Evolutionary conservation across 2,113 vertebrate species (phyloP), one percentile per base, ranked within the genome.

Genomic region (Falcunculus frontatus): DNA sequence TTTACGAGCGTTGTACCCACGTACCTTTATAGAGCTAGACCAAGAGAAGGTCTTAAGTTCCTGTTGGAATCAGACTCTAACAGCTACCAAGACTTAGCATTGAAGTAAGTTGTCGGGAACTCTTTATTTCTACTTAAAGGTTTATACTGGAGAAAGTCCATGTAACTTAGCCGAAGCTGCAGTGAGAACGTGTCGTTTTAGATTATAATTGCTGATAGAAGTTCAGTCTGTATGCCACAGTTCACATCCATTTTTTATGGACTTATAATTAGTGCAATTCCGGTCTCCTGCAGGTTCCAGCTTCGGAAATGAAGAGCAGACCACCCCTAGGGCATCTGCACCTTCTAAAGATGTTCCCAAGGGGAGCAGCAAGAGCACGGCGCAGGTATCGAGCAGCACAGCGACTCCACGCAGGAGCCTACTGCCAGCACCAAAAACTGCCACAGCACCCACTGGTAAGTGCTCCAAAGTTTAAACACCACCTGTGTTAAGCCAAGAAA

Each of bases 241-340:
- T 67, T 93, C 64, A 39, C 56, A 94, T 97, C 62, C 64, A 93
- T 97, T 96, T 97, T 97, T 97, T 33, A 97, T 98, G 89, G 85
- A 63, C 50, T 92, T 93, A 12, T 97, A 97, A 98, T 97, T 93
- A 97, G 91, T 41, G 52, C 18, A 50, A 0, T 82, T 68, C 97
- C 57, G 60, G 73, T 90, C 74, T 98, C 97, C 95, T 84, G 69
- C 97, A 99, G 99, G 98, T 97, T 97, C 98, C 56, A 92, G 95
- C 98, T 97, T 98, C 57, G 98, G 98, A 91, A 98, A 94, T 62
- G 98, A 99, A 96, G 98, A 99, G 37, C 97, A 98, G 44, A 84
- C 95, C 9, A 56, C 95, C 81, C 86, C 96, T 56, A 98, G 98
- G 96, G 68, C 95, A 67, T 35, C 97, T 42, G 79, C 93, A 56